Evolutionary conservation across 2,797 vertebrate species (phyloP), one percentile per base, ranked within the genome.

Genomic region (Pteropus rufus): DNA sequence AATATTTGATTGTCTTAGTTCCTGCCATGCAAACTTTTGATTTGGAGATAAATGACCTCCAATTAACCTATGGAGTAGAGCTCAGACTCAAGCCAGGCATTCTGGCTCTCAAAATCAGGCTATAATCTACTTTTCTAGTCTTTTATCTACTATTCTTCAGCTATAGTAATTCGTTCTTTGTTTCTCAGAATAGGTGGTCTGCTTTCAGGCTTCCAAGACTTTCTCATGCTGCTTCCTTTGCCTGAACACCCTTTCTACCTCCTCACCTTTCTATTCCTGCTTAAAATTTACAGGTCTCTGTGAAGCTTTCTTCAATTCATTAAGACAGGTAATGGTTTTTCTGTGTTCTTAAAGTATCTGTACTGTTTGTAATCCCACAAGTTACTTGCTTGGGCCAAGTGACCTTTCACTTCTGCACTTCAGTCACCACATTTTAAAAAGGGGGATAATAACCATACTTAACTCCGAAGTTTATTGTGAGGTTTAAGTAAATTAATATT

Each of bases 1-100:
- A 92, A 92, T 87, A 90, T 26, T 34, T 92, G n/a, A 84, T 90
- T 81, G 52, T 88, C 14, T 89, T 67, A 94, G 21, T 65, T 96
- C 5, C 21, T 87, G 23, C 21, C 49, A 80, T 76, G 75, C 3
- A 95, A 92, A 92, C 7, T 81, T 96, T 86, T 81, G 23, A 79
- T 49, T 49, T 16, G 49, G 15, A 49, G 49, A 16, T 5, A 49
- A 49, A 49, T 87, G 10, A 31, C 72, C 29, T 39, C 31, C 52
- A 95, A 76, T 23, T 72, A 67, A 79, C 10, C 5, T 70, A 72
- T 0, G 85, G 19, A 79, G 19, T 82, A 65, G 84, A 87, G 54
- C 24, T 96, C 72, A 91, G 19, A 96, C 70, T 87, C 67, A 90
- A 92, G 34, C 34, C 18, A 93, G 24, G 60, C 26, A 96, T 90